A percentile compares a stretch with the other conserved stretches of the same genome.
phyloP scores from a whole-genome alignment of 37 sponge, comb jelly and placozoan species.

The Ephydatia muelleri region DNA sequence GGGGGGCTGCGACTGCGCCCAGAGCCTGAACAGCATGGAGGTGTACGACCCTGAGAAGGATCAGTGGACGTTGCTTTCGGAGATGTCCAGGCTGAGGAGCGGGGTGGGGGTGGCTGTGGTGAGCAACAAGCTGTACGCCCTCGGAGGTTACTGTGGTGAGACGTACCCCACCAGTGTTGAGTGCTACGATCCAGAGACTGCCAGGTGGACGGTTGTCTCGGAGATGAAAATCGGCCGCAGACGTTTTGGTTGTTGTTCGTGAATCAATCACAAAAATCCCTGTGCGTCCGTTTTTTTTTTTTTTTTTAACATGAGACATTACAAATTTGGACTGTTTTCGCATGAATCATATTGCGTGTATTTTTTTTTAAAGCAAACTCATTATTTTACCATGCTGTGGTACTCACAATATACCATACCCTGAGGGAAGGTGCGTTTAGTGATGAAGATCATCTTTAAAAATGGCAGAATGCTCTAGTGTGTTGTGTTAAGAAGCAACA shows the following conservation, averaged over 20 bases:
- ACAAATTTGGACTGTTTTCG: too few species aligned
- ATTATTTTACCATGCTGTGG: too few species aligned
- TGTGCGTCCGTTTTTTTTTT: not conserved
- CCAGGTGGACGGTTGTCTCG: constrained; percentile 61
- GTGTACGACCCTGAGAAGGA: constrained; percentile 73
- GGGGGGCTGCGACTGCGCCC: constrained; percentile 77
- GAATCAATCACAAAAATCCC: not conserved
- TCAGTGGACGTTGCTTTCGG: constrained; percentile 46
- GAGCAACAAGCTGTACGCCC: constrained; percentile 65
- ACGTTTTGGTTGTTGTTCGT: constrained; percentile 88
- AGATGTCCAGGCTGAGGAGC: constrained; percentile 68
- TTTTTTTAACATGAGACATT: not conserved
- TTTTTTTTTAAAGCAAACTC: too few species aligned
- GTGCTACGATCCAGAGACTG: constrained; percentile 51
- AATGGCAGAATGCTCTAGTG: too few species aligned
- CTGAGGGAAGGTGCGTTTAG: too few species aligned
- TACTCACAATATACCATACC: too few species aligned
- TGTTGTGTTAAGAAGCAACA: too few species aligned
- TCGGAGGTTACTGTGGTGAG: constrained; percentile 79
- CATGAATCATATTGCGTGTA: too few species aligned
- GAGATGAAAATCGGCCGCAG: constrained; percentile 51
- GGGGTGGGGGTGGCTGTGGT: constrained; percentile 78
- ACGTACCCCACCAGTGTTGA: constrained; percentile 70
- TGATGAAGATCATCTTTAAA: too few species aligned
- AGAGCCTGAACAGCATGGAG: constrained; percentile 66